Conservation (phyloP, 2,797 vertebrate species). For the Hoplostethus mediterraneus region DNA sequence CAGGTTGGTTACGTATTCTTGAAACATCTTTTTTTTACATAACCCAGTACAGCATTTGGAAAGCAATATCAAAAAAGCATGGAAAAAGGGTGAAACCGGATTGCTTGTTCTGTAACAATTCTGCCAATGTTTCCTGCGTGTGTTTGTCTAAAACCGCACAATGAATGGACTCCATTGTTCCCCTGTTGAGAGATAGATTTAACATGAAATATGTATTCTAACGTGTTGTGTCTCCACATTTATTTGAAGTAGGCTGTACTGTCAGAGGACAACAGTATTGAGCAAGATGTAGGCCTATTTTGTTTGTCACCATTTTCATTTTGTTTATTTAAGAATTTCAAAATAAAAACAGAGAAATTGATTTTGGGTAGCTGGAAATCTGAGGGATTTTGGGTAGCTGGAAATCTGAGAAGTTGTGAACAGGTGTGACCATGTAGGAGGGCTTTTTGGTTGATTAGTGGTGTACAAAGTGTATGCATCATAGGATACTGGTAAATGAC, state of each 20-base stretch:
- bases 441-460: background rate
- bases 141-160: constrained; percentile 23
- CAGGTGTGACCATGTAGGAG: constrained; percentile 54
- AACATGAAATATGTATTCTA: background rate
- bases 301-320: background rate
- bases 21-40: constrained; percentile 49
- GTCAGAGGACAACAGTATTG: constrained; percentile 2
- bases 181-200: background rate
- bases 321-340: too few relatives aligned
- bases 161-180: constrained; percentile 7
- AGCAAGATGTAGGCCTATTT: too few relatives aligned
- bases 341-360: constrained; percentile 8
- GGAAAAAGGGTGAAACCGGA: constrained; percentile 29
- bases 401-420: constrained; percentile 31
- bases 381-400: constrained; percentile 34
- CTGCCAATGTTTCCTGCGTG: constrained; percentile 25
- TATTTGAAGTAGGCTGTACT: constrained; percentile 16
- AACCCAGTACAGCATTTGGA: constrained; percentile 20
- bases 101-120: constrained; percentile 34
- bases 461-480: too few relatives aligned
- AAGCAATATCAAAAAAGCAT: constrained; percentile 11
- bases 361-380: constrained; percentile 28
- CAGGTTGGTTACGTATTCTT: background rate
- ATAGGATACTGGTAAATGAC: background rate
- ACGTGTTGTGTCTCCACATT: background rate